Conservation (phyloP, 2,888 invertebrate species). For the Taphrorychus bicolor region DNA sequence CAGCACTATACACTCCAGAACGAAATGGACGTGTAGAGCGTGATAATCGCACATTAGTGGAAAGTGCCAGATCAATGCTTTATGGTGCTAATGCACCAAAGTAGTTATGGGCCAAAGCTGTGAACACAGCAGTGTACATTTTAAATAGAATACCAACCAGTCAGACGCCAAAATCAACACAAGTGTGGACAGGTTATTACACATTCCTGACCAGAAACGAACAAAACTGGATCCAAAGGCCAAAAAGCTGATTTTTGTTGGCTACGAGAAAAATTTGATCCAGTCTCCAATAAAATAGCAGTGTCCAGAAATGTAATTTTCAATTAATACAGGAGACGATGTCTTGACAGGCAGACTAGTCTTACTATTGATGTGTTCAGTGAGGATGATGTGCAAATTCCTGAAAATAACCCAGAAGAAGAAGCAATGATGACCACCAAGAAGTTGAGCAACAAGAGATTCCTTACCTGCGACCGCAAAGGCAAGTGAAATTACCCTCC, state of each 20-base stretch:
- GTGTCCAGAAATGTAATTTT: too few relatives aligned
- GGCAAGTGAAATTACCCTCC: too few relatives aligned
- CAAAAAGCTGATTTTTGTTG: slow-evolving; percentile 12
- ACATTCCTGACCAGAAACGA: not conserved
- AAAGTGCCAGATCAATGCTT: slow-evolving; percentile 49
- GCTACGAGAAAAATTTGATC: slow-evolving; percentile 3
- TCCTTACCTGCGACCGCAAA: too few relatives aligned
- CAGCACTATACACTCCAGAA: slow-evolving; percentile 47
- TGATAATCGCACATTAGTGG: slow-evolving; percentile 51
- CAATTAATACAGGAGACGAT: too few relatives aligned
- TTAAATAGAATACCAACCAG: slow-evolving; percentile 49
- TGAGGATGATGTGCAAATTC: too few relatives aligned
- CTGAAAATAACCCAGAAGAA: too few relatives aligned
- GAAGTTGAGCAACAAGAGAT: too few relatives aligned
- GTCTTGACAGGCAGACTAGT: too few relatives aligned
- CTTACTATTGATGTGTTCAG: too few relatives aligned
- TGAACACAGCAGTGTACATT: slow-evolving; percentile 50
- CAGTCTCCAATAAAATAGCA: too few relatives aligned
- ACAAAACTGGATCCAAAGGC: not conserved
- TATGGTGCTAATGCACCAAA: slow-evolving; percentile 46
- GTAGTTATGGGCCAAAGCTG: slow-evolving; percentile 47
- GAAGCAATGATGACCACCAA: too few relatives aligned
- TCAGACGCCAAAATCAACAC: slow-evolving; percentile 45
- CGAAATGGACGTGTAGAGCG: slow-evolving; percentile 51
- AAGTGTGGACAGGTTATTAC: slow-evolving; percentile 23